These are phyloP conservation scores for Neuroscelio doddi DNA, from an alignment of 2,888 invertebrate species.

Conservation along the genomic window DNA sequence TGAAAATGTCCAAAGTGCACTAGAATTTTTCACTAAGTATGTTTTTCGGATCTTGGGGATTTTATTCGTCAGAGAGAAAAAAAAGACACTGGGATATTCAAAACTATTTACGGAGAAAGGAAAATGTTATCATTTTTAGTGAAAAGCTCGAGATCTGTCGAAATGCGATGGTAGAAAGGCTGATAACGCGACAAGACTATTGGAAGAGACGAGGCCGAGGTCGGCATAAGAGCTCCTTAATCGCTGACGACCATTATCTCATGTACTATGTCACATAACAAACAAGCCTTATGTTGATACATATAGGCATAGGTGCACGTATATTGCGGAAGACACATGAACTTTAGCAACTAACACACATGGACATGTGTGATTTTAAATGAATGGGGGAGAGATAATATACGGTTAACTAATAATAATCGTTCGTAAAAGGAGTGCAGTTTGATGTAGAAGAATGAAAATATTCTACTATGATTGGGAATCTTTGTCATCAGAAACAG, in stretches of 20 bases:
- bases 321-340: not conserved
- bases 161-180: slow-evolving; percentile 23
- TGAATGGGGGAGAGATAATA: slow-evolving; percentile 5
- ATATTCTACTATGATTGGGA: no score
- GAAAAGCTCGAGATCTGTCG: slow-evolving; percentile 14
- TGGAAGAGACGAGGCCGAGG: slow-evolving; percentile 12
- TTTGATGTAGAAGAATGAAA: not conserved
- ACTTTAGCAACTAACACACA: no score
- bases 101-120: not conserved
- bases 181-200: slow-evolving; percentile 38
- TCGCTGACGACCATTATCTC: slow-evolving; percentile 35
- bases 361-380: not conserved
- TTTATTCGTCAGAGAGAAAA: no score
- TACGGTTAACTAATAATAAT: slow-evolving; percentile 1
- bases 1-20: no score
- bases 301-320: not conserved
- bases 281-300: not conserved
- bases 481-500: no score
- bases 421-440: not conserved
- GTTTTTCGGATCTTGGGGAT: no score
- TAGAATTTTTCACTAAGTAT: no score
- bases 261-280: not conserved
- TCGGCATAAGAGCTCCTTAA: slow-evolving; percentile 22
- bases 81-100: no score
- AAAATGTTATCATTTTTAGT: slow-evolving; percentile 17